Base-by-base conservation (phyloP, 2,888 invertebrate genomes). In the Toxonevra muliebris region DNA sequence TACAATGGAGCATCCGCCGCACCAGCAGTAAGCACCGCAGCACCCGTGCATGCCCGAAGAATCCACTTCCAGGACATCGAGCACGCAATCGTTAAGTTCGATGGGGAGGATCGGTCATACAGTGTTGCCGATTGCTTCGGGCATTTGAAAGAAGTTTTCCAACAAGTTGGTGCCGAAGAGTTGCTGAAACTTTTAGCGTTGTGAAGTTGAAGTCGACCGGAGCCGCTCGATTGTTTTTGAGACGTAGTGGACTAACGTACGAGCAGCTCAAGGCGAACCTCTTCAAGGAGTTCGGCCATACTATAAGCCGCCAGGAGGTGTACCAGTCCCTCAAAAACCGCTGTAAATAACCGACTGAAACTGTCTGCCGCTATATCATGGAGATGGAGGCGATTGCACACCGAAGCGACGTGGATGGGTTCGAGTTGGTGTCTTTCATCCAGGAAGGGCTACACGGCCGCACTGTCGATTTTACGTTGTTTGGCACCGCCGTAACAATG, bases 11-110 rank as follows among this genome's bases (percentile, higher is more conserved):
- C n/a, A n/a, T n/a, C n/a, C n/a, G n/a, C n/a, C n/a, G n/a, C n/a
- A n/a, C n/a, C n/a, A n/a, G n/a, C n/a, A n/a, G n/a, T n/a, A n/a
- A n/a, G n/a, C n/a, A n/a, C n/a, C n/a, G n/a, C n/a, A n/a, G n/a
- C n/a, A n/a, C n/a, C n/a, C n/a, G n/a, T n/a, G n/a, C n/a, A n/a
- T 67, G 64, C 52, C 67, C 70, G 17, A 61, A 73, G 9, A 73
- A n/a, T n/a, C n/a, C n/a, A n/a, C n/a, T n/a, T n/a, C n/a, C n/a
- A n/a, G n/a, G n/a, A 72, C 5, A 72, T 72, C 50, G 67, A 69
- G 59, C 69, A 69, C 45, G 70, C 70, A 13, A 65, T 72, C 1
- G 42, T 69, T 17, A 70, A 70, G 58, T 70, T 69, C 54, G 66
- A 67, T 42, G 69, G 68, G 2, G 71, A 73, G 17, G 71, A 73